These are phyloP conservation scores for Trissoscelio sp. DNA, from an alignment of 2,888 invertebrate genomes.

Conservation along the genomic window DNA sequence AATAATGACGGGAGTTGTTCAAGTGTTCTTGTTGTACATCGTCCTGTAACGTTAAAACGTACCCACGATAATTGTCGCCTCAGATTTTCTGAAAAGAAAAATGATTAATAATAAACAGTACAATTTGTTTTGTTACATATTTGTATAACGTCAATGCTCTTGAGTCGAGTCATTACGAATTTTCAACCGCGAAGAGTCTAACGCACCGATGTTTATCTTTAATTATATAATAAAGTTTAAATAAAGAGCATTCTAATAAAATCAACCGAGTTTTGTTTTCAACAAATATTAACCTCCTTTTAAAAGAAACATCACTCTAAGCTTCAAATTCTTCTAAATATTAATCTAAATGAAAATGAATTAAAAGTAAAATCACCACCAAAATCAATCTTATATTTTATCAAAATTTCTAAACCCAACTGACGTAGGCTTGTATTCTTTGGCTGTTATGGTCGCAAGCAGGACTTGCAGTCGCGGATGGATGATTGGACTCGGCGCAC, in stretches of 20 bases:
- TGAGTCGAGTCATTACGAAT: constrained; percentile 25
- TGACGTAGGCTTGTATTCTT: constrained; percentile 79
- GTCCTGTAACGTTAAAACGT: constrained; percentile 21
- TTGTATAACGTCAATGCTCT: constrained; percentile 58
- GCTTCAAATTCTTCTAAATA: constrained; percentile 25
- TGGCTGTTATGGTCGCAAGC: constrained; percentile 84
- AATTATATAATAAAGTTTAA: constrained; percentile 48
- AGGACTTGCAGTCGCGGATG: constrained; percentile 87
- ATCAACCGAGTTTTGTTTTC: constrained; percentile 31
- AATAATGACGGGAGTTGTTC: constrained; percentile 29
- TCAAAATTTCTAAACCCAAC: constrained; percentile 70
- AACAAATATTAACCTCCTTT: constrained; percentile 10
- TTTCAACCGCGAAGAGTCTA: constrained; percentile 33
- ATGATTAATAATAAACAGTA: no score
- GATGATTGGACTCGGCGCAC: constrained; percentile 89
- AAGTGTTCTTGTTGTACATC: constrained; percentile 64
- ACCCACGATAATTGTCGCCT: background rate
- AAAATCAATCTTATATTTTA: constrained; percentile 42
- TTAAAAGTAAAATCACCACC: no score
- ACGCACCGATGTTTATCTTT: constrained; percentile 32
- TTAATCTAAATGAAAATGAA: constrained; percentile 11
- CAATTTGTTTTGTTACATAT: constrained; percentile 66
- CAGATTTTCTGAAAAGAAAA: constrained; percentile 17
- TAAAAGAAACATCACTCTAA: background rate
- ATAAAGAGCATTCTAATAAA: constrained; percentile 66